A percentile compares a stretch with the other conserved stretches of the same genome.
phyloP scores from a whole-genome alignment of 2,797 vertebrate genomes.

The Prunella strophiata region DNA sequence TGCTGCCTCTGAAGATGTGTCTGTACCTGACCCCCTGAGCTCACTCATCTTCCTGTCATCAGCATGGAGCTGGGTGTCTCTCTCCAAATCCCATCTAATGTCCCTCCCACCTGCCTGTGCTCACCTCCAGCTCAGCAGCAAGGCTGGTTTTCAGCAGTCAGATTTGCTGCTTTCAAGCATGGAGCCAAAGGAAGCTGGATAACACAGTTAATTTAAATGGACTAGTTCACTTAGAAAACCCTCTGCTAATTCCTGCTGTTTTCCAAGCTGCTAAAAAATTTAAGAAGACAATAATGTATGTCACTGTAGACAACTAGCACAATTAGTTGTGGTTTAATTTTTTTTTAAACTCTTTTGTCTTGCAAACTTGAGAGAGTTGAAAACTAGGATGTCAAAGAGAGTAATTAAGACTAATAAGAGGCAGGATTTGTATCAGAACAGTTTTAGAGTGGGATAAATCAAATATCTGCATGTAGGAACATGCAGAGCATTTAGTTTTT shows the following conservation, averaged over 20 bases:
- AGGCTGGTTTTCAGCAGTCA: not conserved
- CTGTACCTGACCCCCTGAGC: not conserved
- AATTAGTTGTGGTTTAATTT: not conserved
- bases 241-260: slow-evolving; percentile 15
- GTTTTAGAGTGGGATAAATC: not conserved
- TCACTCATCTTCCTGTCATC: rapidly evolving
- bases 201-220: not conserved
- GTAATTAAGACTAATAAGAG: not conserved
- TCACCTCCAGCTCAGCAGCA: not conserved
- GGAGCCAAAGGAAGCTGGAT: not conserved
- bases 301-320: not conserved
- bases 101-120: not conserved
- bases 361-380: not conserved
- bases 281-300: not conserved
- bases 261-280: slow-evolving; percentile 19
- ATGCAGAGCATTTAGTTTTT: not conserved
- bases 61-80: not conserved
- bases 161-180: not conserved
- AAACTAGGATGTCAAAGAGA: not conserved
- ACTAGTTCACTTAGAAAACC: not conserved
- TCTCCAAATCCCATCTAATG: not conserved
- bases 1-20: not conserved
- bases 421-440: not conserved
- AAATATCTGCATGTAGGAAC: not conserved
- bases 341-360: not conserved